Conservation (phyloP, 2,797 vertebrate species). For the Orestias chungarensis region DNA sequence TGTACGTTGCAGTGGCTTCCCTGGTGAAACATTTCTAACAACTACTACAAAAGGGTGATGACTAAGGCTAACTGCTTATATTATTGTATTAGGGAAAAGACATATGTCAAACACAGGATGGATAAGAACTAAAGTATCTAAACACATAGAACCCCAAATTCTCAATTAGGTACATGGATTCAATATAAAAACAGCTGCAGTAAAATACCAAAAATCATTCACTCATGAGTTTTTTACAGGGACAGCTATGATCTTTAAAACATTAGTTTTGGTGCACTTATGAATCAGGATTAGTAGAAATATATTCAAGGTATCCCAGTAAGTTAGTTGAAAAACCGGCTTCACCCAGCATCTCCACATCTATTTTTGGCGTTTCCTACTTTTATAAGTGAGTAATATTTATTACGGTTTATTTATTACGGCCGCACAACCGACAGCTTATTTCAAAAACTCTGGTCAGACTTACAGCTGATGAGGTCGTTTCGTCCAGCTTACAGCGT, state of each 20-base stretch:
- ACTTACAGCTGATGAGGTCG: too few relatives aligned
- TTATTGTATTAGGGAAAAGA: neutral
- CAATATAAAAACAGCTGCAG: neutral
- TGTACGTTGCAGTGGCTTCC: neutral
- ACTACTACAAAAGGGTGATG: too few relatives aligned
- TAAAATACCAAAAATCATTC: neutral
- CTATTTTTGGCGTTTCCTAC: neutral
- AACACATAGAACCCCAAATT: neutral
- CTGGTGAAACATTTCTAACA: neutral
- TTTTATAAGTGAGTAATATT: neutral
- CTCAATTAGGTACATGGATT: neutral
- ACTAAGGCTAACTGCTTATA: neutral
- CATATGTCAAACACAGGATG: neutral
- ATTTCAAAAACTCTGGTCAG: neutral
- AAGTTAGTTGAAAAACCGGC: neutral
- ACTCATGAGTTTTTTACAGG: neutral
- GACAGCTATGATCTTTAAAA: neutral
- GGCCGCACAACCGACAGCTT: neutral
- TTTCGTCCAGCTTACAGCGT: too few relatives aligned
- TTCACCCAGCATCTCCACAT: neutral
- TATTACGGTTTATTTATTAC: neutral
- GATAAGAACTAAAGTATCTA: too few relatives aligned
- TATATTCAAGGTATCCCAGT: too few relatives aligned
- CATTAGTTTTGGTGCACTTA: neutral
- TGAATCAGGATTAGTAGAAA: too few relatives aligned